Conservation (phyloP, 2,113 vertebrate species). For the Psettodes erumei region DNA sequence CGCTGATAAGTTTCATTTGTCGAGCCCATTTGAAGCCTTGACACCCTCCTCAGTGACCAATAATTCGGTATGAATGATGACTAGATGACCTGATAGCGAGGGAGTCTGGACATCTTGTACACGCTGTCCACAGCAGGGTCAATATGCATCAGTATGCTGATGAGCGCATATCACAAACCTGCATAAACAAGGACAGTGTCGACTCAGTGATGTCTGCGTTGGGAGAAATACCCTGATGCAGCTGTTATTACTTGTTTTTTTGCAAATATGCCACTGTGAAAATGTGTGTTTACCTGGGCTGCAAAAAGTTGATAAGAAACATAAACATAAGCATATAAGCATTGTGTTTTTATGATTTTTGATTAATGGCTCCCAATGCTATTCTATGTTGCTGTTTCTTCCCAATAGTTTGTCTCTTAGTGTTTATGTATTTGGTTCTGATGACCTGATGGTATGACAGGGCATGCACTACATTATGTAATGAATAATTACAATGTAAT, state of each 20-base stretch:
- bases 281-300: background rate
- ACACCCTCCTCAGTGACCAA: conserved; percentile 21
- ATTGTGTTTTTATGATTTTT: too few species aligned
- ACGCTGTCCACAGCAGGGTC: conserved; percentile 40
- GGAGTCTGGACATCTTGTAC: conserved; percentile 46
- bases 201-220: conserved; percentile 1
- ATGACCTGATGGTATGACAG: background rate
- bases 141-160: conserved; percentile 44
- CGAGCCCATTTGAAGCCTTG: conserved; percentile 43
- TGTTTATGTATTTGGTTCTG: too few species aligned
- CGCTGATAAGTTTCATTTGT: conserved; percentile 43
- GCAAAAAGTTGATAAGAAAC: background rate
- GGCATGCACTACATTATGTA: background rate
- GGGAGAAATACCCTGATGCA: background rate
- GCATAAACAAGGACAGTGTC: conserved; percentile 33
- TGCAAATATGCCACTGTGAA: background rate
- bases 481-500: background rate
- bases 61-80: conserved; percentile 51
- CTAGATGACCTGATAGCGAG: conserved; percentile 47
- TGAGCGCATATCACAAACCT: conserved; percentile 25
- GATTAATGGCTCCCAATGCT: too few species aligned
- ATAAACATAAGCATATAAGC: too few species aligned
- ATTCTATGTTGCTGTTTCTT: too few species aligned
- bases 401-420: too few species aligned
- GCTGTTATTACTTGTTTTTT: conserved; percentile 1